Evolutionary conservation across 2,113 vertebrate species (phyloP).

Genomic region (Phylloscopus trochiloides): DNA sequence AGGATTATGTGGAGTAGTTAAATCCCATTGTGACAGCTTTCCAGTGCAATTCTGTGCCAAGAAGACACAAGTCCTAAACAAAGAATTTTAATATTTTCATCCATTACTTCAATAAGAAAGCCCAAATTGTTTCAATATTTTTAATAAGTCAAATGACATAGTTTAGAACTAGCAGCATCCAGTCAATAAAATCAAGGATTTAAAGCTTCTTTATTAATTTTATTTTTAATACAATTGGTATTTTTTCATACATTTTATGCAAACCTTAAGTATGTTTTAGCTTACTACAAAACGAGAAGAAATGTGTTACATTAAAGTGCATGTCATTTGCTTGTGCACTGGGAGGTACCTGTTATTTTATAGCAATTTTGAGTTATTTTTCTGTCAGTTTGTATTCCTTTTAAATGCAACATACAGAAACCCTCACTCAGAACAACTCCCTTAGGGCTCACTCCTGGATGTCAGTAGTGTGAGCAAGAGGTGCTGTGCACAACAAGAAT

Average conservation of each 20-base stretch:
- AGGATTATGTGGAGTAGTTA: background rate
- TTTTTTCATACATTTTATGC: conserved; percentile 73
- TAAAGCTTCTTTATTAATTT: conserved; percentile 66
- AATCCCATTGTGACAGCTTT: background rate
- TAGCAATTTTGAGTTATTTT: conserved; percentile 85
- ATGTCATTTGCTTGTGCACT: conserved; percentile 77
- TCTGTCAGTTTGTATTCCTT: conserved; percentile 82
- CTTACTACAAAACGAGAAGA: conserved; percentile 74
- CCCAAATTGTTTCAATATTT: background rate
- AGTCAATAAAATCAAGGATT: conserved; percentile 67
- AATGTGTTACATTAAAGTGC: conserved; percentile 79
- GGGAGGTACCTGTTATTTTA: conserved; percentile 80
- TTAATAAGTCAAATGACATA: conserved; percentile 25
- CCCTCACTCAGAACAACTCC: conserved; percentile 73
- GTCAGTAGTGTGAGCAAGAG: conserved; percentile 54
- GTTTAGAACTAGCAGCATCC: conserved; percentile 63
- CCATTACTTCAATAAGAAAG: conserved; percentile 50
- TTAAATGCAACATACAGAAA: conserved; percentile 73
- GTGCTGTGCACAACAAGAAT: conserved; percentile 36
- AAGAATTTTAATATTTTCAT: conserved; percentile 59
- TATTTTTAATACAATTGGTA: conserved; percentile 66
- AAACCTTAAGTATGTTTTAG: conserved; percentile 74
- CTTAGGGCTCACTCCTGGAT: conserved; percentile 67
- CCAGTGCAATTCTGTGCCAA: background rate
- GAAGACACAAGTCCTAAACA: background rate